A percentile compares a stretch with the other conserved stretches of the same genome.
Evolutionary conservation across 2,797 vertebrate species (phyloP).

Genomic region (Platyrinchus mystaceus): DNA sequence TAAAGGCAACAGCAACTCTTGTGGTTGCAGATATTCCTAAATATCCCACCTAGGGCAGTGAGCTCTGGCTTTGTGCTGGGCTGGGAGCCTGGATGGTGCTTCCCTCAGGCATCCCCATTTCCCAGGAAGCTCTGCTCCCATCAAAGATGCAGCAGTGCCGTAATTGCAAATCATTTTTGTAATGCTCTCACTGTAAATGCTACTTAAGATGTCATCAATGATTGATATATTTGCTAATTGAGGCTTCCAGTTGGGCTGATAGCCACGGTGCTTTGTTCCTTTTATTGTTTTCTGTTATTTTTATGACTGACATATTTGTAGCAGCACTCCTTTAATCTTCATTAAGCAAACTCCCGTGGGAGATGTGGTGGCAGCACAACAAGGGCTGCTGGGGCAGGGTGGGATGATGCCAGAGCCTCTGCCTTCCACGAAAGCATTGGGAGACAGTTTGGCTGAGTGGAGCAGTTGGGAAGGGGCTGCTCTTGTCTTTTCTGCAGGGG

Average conservation of each 20-base stretch:
- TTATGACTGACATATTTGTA: not conserved
- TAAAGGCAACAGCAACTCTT: not conserved
- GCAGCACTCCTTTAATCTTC: constrained; percentile 9
- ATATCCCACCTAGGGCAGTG: not conserved
- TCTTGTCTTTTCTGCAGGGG: not conserved
- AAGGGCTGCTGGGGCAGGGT: not conserved
- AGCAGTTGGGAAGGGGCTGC: not conserved
- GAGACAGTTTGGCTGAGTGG: not conserved
- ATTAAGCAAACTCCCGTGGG: not conserved
- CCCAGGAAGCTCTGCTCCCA: not conserved
- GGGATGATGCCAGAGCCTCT: not conserved
- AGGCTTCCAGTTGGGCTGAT: constrained; percentile 1
- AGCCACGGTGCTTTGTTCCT: not conserved
- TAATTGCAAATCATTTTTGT: not conserved
- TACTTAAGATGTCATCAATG: constrained; percentile 18
- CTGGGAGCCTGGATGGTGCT: not conserved
- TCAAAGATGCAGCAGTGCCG: not conserved
- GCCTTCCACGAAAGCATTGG: not conserved
- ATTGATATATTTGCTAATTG: constrained; percentile 61
- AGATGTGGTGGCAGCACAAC: not conserved
- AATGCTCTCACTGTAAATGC: not conserved
- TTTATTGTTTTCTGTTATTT: not conserved
- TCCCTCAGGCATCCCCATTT: not conserved
- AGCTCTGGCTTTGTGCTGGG: rapidly evolving
- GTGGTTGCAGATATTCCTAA: not conserved